Percentiles rank a stretch among this genome's conserved stretches.
Conservation (phyloP, 2,888 invertebrate species). For the Aethes cnicana region DNA sequence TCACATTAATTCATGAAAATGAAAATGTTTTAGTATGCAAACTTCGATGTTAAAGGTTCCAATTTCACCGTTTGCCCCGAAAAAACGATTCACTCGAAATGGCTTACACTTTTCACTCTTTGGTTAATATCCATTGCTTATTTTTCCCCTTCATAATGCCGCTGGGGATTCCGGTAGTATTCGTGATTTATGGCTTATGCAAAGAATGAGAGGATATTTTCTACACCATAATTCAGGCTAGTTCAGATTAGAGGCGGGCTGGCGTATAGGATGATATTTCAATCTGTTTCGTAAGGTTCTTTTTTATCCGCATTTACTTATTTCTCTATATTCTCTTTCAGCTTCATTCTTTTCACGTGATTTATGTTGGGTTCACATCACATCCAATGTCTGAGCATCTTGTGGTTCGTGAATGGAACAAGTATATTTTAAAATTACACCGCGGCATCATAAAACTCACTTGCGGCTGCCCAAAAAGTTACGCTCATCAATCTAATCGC, state of each 20-base stretch:
- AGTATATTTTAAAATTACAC: slow-evolving; percentile 17
- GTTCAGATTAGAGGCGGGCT: slow-evolving; percentile 71
- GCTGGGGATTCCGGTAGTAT: slow-evolving; percentile 65
- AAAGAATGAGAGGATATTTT: slow-evolving; percentile 78
- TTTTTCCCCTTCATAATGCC: slow-evolving; percentile 70
- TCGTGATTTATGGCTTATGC: slow-evolving; percentile 77
- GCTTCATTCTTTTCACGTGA: slow-evolving; percentile 6
- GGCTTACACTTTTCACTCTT: slow-evolving; percentile 45
- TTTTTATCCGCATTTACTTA: slow-evolving; percentile 39
- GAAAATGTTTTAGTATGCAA: slow-evolving; percentile 9
- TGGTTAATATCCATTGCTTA: slow-evolving; percentile 74
- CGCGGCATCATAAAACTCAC: slow-evolving; percentile 20
- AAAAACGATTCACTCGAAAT: slow-evolving; percentile 29
- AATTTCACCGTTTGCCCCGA: slow-evolving; percentile 2
- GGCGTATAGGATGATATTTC: slow-evolving; percentile 65
- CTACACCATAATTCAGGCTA: slow-evolving; percentile 76
- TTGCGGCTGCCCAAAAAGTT: slow-evolving; percentile 37
- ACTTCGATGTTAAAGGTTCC: slow-evolving; percentile 9
- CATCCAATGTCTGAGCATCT: not conserved
- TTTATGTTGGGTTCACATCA: not conserved
- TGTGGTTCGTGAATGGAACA: not conserved
- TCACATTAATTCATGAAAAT: slow-evolving; percentile 9
- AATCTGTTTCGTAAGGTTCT: slow-evolving; percentile 54
- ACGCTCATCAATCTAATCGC: slow-evolving; percentile 47
- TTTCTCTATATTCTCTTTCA: slow-evolving; percentile 12